These are phyloP conservation scores for Diplodus sargus DNA, from an alignment of 2,797 vertebrate species.

Conservation along the genomic window DNA sequence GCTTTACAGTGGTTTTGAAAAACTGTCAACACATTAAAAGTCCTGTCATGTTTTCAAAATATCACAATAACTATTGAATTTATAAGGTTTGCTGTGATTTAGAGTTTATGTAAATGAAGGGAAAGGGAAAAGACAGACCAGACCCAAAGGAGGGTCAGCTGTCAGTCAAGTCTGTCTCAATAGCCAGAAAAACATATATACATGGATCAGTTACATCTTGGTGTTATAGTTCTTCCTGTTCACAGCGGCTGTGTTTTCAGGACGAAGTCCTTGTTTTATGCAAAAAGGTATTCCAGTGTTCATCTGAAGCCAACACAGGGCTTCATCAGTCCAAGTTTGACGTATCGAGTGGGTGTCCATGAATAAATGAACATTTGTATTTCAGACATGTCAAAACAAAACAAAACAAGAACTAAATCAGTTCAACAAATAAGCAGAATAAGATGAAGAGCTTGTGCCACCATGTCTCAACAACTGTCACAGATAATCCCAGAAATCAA, in stretches of 20 bases:
- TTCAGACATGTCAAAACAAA: no score
- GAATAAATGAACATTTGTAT: no score
- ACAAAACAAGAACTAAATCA: no score
- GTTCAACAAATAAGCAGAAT: no score
- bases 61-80: not conserved
- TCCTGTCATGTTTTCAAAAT: not conserved
- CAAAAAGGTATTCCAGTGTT: not conserved
- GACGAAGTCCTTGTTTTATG: no score
- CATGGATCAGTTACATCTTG: not conserved
- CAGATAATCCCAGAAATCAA: no score
- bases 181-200: not conserved
- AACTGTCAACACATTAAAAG: not conserved
- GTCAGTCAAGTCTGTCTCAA: no score
- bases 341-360: no score
- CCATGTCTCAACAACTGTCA: no score
- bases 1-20: not conserved
- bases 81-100: not conserved
- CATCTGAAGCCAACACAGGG: no score
- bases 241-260: not conserved
- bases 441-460: no score
- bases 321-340: no score
- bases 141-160: not conserved
- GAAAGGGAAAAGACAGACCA: not conserved
- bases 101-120: not conserved
- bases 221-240: not conserved